Conservation (phyloP, 2,113 vertebrate genomes). For the Cochlearius cochlearius region DNA sequence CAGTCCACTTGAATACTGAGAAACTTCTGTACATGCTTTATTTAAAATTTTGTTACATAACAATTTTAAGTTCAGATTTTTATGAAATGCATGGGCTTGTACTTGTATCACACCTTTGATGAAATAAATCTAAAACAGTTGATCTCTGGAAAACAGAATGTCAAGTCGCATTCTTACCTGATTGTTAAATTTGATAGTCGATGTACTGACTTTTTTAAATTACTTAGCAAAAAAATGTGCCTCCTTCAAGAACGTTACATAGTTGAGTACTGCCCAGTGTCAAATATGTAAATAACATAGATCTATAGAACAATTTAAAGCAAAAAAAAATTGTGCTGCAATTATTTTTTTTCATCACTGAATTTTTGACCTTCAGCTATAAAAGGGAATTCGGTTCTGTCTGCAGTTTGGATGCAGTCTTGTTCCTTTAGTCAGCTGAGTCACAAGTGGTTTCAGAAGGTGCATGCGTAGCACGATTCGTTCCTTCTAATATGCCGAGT, state of each 20-base stretch:
- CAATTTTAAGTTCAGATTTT: slow-evolving; percentile 8
- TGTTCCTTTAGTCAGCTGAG: background rate
- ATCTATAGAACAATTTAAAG: background rate
- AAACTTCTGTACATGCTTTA: background rate
- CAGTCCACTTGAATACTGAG: background rate
- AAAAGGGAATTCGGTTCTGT: background rate
- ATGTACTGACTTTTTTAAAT: background rate
- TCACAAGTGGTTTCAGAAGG: background rate
- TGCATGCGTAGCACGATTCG: rapidly evolving
- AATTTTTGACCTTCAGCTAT: background rate
- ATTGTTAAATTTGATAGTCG: background rate
- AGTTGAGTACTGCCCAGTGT: background rate
- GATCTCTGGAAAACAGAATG: background rate
- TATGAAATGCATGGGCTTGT: slow-evolving; percentile 24
- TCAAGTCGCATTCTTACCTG: background rate
- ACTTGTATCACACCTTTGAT: slow-evolving; percentile 1
- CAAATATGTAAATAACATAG: background rate
- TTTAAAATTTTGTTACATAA: background rate
- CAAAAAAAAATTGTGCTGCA: background rate
- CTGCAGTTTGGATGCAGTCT: background rate
- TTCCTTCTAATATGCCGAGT: background rate
- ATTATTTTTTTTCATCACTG: background rate
- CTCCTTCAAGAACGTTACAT: background rate
- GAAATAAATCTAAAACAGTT: slow-evolving; percentile 31
- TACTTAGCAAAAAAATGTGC: background rate